Percentiles rank a stretch among this genome's conserved stretches.
Conservation (phyloP, 2,888 invertebrate genomes). For the Geotrupes spiniger region DNA sequence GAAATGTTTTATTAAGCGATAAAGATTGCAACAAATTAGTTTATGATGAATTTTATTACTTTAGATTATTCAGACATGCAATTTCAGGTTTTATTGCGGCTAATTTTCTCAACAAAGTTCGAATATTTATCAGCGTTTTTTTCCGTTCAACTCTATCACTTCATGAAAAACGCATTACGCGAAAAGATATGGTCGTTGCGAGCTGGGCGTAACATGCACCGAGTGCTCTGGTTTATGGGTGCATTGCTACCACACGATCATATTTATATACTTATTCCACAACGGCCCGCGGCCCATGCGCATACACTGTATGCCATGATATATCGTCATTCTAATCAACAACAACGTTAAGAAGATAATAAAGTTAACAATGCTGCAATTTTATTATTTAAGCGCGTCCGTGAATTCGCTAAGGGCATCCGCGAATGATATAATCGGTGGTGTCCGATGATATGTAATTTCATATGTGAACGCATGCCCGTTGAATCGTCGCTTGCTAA, state of each 20-base stretch:
- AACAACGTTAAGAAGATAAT: slow-evolving; percentile 20
- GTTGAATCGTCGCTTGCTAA: too few species aligned
- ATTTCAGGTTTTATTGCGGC: slow-evolving; percentile 24
- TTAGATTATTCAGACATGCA: slow-evolving; percentile 26
- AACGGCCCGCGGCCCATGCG: slow-evolving; percentile 11
- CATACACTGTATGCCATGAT: slow-evolving; percentile 6
- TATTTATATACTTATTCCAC: slow-evolving; percentile 4
- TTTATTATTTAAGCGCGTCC: slow-evolving; percentile 10
- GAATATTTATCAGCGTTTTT: background rate
- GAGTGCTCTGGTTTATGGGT: slow-evolving; percentile 19
- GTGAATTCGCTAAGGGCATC: slow-evolving; percentile 1
- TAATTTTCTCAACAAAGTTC: background rate
- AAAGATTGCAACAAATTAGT: slow-evolving; percentile 25
- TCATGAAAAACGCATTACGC: slow-evolving; percentile 16
- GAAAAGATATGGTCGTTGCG: slow-evolving; percentile 14
- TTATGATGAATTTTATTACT: slow-evolving; percentile 25
- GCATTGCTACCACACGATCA: slow-evolving; percentile 17
- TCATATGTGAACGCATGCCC: slow-evolving; percentile 1
- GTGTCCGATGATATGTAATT: slow-evolving; percentile 3
- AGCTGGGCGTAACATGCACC: slow-evolving; percentile 8
- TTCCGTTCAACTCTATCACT: slow-evolving; percentile 3
- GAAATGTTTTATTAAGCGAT: background rate
- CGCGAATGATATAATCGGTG: slow-evolving; percentile 2
- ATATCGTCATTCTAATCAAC: slow-evolving; percentile 24
- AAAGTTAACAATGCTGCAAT: slow-evolving; percentile 21